phyloP scores from a whole-genome alignment of 2,113 vertebrate genomes.

The Eurystomus gularis region DNA sequence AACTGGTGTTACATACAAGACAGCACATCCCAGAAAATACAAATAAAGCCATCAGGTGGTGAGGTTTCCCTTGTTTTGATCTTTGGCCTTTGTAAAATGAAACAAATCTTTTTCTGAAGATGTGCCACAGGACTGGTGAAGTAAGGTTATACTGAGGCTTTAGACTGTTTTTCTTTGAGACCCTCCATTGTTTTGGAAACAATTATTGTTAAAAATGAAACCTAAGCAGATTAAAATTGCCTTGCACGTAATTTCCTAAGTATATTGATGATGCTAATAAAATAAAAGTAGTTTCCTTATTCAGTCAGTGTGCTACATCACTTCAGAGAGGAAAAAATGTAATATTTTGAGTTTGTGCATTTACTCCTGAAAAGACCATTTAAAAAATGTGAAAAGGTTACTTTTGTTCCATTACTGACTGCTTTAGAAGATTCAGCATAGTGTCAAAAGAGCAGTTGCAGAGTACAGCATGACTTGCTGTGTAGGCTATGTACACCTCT shows the following conservation, averaged over 20 bases:
- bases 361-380: not conserved
- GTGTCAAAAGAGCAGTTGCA: not conserved
- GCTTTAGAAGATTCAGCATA: not conserved
- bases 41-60: not conserved
- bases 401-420: not conserved
- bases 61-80: not conserved
- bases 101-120: not conserved
- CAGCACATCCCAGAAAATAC: not conserved
- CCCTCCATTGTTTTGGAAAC: not conserved
- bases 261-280: not conserved
- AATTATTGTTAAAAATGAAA: not conserved
- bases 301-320: not conserved
- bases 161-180: not conserved
- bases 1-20: not conserved
- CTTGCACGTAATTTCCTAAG: not conserved
- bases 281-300: not conserved
- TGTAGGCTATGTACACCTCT: fast-evolving
- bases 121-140: not conserved
- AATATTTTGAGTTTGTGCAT: not conserved
- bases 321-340: not conserved
- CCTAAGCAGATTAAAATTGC: not conserved
- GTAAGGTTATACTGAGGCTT: not conserved
- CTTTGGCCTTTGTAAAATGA: not conserved
- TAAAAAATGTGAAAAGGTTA: not conserved
- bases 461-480: fast-evolving